Conservation (phyloP, 35 echinoderm and acorn worm species). For the Anneissia japonica region DNA sequence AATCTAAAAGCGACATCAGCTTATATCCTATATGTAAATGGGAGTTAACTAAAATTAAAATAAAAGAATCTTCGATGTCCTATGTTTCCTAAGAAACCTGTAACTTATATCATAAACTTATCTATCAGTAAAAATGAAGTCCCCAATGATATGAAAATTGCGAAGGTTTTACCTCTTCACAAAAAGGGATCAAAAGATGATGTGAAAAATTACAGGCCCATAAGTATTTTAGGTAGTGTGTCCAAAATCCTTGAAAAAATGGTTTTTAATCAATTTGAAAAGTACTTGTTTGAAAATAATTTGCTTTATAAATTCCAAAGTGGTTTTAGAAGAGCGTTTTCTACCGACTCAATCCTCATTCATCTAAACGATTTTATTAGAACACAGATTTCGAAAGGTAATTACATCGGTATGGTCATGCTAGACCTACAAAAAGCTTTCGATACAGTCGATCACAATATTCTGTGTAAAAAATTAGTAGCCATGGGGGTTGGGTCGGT, state of each 20-base stretch:
- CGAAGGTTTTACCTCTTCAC: no score
- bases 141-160: no score
- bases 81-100: no score
- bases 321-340: slow-evolving; percentile 17
- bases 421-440: slow-evolving; percentile 32
- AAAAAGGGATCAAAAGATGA: no score
- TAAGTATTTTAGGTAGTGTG: slow-evolving; percentile 5
- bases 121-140: no score
- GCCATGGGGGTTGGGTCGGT: slow-evolving; percentile 16
- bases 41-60: no score
- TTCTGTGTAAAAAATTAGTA: slow-evolving; percentile 16
- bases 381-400: neutral
- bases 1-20: no score
- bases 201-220: neutral
- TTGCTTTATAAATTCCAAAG: neutral
- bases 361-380: slow-evolving; percentile 25
- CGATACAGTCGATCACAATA: slow-evolving; percentile 31
- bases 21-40: no score
- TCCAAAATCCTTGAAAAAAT: slow-evolving; percentile 30
- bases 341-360: slow-evolving; percentile 17
- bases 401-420: slow-evolving; percentile 14
- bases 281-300: neutral
- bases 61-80: no score
- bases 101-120: no score
- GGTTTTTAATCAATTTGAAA: slow-evolving; percentile 17